Evolutionary conservation across 2,113 vertebrate species (phyloP), one percentile per base, ranked within the genome.

Genomic region (Narcine bancroftii): DNA sequence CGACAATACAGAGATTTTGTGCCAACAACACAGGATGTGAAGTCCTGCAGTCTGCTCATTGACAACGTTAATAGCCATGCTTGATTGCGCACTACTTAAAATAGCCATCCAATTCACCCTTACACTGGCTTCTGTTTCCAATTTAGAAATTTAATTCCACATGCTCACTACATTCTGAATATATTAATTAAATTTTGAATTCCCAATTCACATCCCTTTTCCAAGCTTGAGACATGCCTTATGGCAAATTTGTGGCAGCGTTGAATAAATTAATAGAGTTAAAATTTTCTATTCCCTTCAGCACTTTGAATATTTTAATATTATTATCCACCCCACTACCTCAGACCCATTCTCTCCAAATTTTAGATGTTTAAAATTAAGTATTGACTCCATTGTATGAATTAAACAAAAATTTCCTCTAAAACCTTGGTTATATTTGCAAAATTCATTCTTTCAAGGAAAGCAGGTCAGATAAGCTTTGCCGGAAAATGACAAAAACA

Each of bases 121-220:
- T 63, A 87, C 36, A 36, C 36, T 53, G 60, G 81, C 81, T 75
- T 87, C 81, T 63, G 53, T 19, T 87, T 87, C 33, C 81, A 87
- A 60, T 63, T 85, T 87, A 87, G 15, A 87, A 87, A 87, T 17
- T 63, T 56, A 53, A 63, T 87, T 63, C 56, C 53, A 24, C n/a
- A 39, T n/a, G 53, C 56, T 87, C 81, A 87, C 53, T 87, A 60
- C 81, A 36, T 19, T 75, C 53, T 36, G 53, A 50, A 87, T 87
- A 87, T 60, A 63, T 87, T 87, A 87, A 87, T 87, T 87, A 87
- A 60, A 87, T 87, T 17, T 87, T n/a, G 15, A 60, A 87, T 87
- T 63, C 53, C 53, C n/a, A 36, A n/a, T 60, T 50, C 56, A 56
- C n/a, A 33, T 87, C 17, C 21, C 81, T 87, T 87, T 39, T 87